Conservation (phyloP, 2,888 invertebrate species). For the Hermaeophaga mercurialis region DNA sequence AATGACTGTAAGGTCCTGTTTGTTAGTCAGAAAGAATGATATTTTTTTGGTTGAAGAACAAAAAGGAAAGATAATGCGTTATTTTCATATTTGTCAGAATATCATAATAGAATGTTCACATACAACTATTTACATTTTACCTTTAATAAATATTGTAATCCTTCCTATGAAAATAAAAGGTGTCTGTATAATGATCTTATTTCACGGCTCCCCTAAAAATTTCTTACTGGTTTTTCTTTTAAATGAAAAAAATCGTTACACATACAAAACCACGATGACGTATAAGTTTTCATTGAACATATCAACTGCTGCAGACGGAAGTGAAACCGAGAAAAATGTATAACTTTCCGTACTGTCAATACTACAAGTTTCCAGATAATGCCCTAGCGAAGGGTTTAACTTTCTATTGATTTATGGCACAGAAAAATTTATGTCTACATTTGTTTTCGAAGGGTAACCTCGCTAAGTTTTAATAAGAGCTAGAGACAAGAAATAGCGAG, state of each 20-base stretch:
- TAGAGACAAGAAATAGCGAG: too few species aligned
- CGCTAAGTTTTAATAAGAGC: too few species aligned
- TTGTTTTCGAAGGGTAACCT: not conserved
- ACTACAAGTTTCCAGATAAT: constrained; percentile 11
- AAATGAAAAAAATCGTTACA: constrained; percentile 4
- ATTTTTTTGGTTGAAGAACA: too few species aligned
- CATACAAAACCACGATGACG: not conserved
- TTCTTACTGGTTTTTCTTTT: constrained; percentile 16
- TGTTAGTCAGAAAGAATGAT: too few species aligned
- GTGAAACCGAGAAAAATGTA: constrained; percentile 16
- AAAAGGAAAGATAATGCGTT: too few species aligned
- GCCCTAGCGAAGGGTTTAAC: constrained; percentile 2
- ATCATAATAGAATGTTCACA: too few species aligned
- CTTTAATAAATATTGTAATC: too few species aligned
- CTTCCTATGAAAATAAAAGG: not conserved
- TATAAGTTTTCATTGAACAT: constrained; percentile 10
- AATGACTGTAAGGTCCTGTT: too few species aligned
- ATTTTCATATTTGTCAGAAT: too few species aligned
- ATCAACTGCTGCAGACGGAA: constrained; percentile 13
- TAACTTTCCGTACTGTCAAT: constrained; percentile 15
- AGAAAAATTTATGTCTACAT: not conserved
- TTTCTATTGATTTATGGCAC: constrained; percentile 7
- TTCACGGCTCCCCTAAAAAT: constrained; percentile 14
- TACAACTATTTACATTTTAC: too few species aligned
- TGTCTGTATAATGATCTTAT: constrained; percentile 2